Base-by-base conservation (phyloP, 2,113 vertebrate species). In the Pollimyrus isidori region DNA sequence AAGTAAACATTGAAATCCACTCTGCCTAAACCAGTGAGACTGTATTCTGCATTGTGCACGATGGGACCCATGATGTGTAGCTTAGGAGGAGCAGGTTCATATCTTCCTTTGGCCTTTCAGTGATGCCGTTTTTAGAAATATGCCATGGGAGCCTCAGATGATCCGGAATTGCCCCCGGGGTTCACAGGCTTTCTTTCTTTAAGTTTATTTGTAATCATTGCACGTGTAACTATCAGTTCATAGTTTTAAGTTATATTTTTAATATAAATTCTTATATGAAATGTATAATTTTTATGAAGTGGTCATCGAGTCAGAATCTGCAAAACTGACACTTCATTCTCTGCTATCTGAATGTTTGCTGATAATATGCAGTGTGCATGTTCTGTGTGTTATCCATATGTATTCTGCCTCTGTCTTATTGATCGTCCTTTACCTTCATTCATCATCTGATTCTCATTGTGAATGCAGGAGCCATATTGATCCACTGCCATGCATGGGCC, bases 81-180 rank as follows among this genome's bases (percentile, higher is more conserved):
- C 42, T 46, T 48, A n/a, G 45, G 17, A 39, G 23, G 19, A 82
- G 45, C 21, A 46, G 42, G 39, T 39, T 84, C 82, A 45, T 48
- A 21, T n/a, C 9, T 84, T 46, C 82, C 21, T 84, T 84, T 23
- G 45, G 82, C 39, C 45, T 84, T 84, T 84, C 42, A 48, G 39
- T 84, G 45, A 84, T 48, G 23, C 82, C 3, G n/a, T 84, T 84
- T 84, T 84, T 84, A 84, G 82, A 84, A 84, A 84, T 48, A 84
- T 48, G 82, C 9, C 42, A 84, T 46, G 17, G 39, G 21, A 46
- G 45, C 62, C 21, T 84, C 21, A 48, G 82, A 84, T 46, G 82
- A 84, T 84, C 23, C 19, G 42, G 82, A 84, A 48, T 45, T n/a
- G 13, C 21, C 45, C 23, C 76, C 5, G 42, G 82, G 82, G 48